Evolutionary conservation across 2,797 vertebrate species (phyloP).

Genomic region (Channa striata): DNA sequence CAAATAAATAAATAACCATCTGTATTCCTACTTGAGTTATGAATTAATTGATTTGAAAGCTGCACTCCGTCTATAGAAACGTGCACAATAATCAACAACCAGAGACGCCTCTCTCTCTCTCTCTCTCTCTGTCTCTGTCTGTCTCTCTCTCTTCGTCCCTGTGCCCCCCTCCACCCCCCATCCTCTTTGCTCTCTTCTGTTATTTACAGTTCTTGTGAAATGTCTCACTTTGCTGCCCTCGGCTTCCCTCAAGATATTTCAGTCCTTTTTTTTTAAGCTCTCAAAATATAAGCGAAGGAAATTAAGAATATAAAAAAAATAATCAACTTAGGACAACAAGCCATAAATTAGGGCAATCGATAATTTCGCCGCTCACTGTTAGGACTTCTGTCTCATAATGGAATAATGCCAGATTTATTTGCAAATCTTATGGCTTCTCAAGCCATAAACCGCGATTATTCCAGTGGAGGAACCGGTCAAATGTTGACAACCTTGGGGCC

Average conservation of each 20-base stretch:
- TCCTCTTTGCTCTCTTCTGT: slow-evolving; percentile 56
- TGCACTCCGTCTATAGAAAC: slow-evolving; percentile 27
- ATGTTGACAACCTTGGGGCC: slow-evolving; percentile 92
- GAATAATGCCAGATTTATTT: slow-evolving; percentile 88
- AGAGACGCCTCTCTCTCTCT: slow-evolving; percentile 20
- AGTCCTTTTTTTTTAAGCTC: slow-evolving; percentile 47
- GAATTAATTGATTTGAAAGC: slow-evolving; percentile 44
- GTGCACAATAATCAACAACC: slow-evolving; percentile 52
- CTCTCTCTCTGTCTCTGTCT: slow-evolving; percentile 10
- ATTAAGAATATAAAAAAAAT: slow-evolving; percentile 66
- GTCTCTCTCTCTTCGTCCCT: slow-evolving; percentile 6
- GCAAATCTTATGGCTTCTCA: slow-evolving; percentile 78
- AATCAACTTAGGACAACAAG: slow-evolving; percentile 76
- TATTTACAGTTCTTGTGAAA: slow-evolving; percentile 85
- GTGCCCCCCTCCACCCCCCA: slow-evolving; percentile 8
- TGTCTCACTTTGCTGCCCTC: slow-evolving; percentile 81
- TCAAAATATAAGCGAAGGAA: slow-evolving; percentile 59
- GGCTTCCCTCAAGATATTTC: slow-evolving; percentile 71
- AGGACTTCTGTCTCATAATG: slow-evolving; percentile 64
- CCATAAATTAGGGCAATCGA: slow-evolving; percentile 82
- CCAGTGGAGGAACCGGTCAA: slow-evolving; percentile 88
- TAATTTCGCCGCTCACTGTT: slow-evolving; percentile 84
- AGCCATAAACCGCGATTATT: slow-evolving; percentile 85
- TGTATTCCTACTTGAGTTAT: slow-evolving; percentile 37
- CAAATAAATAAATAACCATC: slow-evolving; percentile 19